Evolutionary conservation across 2,113 vertebrate genomes (phyloP), one percentile per base, ranked within the genome.

Genomic region (Conger conger): DNA sequence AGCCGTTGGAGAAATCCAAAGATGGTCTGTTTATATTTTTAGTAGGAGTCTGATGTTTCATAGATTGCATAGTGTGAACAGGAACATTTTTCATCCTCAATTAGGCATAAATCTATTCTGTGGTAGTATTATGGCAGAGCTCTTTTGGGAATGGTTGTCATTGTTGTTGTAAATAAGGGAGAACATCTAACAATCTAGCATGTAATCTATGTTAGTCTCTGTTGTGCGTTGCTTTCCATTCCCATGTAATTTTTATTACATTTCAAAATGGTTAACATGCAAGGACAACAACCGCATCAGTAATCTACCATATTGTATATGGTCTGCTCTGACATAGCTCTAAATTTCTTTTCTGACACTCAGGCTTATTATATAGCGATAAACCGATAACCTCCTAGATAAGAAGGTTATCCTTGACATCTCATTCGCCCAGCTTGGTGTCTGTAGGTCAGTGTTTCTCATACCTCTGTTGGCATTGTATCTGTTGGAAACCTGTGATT

Each of bases 401-500:
- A 85, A 54, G 45, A 42, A 85, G 68, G 40, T 73, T 82, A 76
- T 53, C 80, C 80, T 82, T 82, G 63, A 82, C 40, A 68, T 76
- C 42, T 82, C 79, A 82, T 76, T 54, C 20, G 6, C 40, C 53
- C 45, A 63, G 83, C n/a, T 57, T 76, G 45, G 36, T 63, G 37
- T 80, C 23, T 27, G 42, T 23, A 27, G 79, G 50, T 82, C 79
- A 36, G 2, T 36, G 37, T 37, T 53, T 54, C 76, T 40, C 9
- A 42, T 63, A 40, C 73, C 36, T 30, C 3, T 30, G 36, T 68
- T 85, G 76, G 30, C 40, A n/a, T 40, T 33, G 23, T 79, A 27
- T 76, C 83, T 79, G 76, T 40, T 36, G 81, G 54, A 80, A 63
- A 45, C 60, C 84, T 83, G 81, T 23, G 36, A 80, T 85, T 83